These are phyloP conservation scores for Rhabdomys pumilio DNA, from an alignment of 2,797 vertebrate species.

Conservation along the genomic window DNA sequence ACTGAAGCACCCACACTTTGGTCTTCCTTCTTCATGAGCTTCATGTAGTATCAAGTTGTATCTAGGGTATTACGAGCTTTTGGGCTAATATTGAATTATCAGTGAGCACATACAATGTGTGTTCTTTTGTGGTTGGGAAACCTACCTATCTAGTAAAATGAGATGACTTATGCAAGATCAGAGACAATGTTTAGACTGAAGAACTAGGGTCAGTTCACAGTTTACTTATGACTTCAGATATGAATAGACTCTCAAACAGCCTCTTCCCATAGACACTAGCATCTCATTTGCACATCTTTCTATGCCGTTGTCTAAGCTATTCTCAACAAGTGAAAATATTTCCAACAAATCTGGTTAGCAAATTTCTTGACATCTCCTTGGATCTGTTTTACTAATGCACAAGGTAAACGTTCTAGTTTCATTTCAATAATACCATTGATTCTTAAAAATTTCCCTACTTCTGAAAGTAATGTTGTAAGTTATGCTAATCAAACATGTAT, in stretches of 20 bases:
- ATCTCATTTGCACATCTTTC: background rate
- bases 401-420: background rate
- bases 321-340: conserved; percentile 29
- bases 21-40: too few relatives aligned
- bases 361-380: conserved; percentile 37
- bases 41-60: too few relatives aligned
- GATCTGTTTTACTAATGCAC: conserved; percentile 45
- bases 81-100: too few relatives aligned
- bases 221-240: background rate
- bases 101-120: too few relatives aligned
- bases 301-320: background rate
- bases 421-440: conserved; percentile 62
- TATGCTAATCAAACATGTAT: conserved; percentile 66
- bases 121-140: background rate
- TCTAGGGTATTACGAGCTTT: too few relatives aligned
- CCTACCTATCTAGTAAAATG: background rate
- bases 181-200: background rate
- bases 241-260: background rate
- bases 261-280: background rate
- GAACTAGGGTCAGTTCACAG: background rate
- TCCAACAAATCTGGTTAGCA: background rate
- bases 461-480: conserved; percentile 49
- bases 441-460: conserved; percentile 30
- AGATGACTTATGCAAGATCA: background rate
- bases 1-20: too few relatives aligned